phyloP scores from a whole-genome alignment of 2,888 invertebrate genomes.

The Lordiphosa andalusiaca region DNA sequence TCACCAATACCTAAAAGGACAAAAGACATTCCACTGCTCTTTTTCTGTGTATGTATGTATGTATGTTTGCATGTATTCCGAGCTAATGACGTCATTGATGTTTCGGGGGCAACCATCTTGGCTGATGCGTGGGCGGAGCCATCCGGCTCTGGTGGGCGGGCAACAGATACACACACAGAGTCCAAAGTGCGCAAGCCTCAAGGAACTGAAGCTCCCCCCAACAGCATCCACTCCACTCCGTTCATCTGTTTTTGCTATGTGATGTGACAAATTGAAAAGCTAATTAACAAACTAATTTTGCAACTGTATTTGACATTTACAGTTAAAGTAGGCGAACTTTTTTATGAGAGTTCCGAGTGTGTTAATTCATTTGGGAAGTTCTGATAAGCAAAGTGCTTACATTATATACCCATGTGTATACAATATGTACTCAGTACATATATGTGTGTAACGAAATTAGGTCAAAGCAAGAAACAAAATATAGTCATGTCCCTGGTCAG shows the following conservation, averaged over 20 bases:
- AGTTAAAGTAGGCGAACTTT: conserved; percentile 37
- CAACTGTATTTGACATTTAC: conserved; percentile 69
- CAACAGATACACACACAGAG: conserved; percentile 57
- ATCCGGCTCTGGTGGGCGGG: conserved; percentile 38
- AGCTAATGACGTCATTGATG: conserved; percentile 53
- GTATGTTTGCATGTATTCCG: conserved; percentile 7
- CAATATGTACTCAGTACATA: conserved; percentile 3
- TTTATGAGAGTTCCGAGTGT: conserved; percentile 33
- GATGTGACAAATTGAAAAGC: conserved; percentile 64
- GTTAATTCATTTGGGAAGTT: conserved; percentile 1
- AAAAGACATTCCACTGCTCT: conserved; percentile 30
- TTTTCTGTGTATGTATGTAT: conserved; percentile 6
- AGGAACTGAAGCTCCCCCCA: conserved; percentile 6
- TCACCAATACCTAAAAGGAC: conserved; percentile 56
- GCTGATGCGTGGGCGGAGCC: conserved; percentile 56
- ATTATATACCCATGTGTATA: not conserved
- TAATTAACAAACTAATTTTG: conserved; percentile 73
- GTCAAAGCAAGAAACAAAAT: conserved; percentile 43
- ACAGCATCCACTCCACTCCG: not conserved
- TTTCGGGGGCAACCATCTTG: conserved; percentile 67
- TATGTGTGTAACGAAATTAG: conserved; percentile 31
- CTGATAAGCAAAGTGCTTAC: conserved; percentile 7
- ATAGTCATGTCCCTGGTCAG: conserved; percentile 15
- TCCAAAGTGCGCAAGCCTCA: conserved; percentile 44
- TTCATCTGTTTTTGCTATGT: conserved; percentile 42